Conservation (phyloP, 1,140 invertebrate species). For the Brachionus sp. region DNA sequence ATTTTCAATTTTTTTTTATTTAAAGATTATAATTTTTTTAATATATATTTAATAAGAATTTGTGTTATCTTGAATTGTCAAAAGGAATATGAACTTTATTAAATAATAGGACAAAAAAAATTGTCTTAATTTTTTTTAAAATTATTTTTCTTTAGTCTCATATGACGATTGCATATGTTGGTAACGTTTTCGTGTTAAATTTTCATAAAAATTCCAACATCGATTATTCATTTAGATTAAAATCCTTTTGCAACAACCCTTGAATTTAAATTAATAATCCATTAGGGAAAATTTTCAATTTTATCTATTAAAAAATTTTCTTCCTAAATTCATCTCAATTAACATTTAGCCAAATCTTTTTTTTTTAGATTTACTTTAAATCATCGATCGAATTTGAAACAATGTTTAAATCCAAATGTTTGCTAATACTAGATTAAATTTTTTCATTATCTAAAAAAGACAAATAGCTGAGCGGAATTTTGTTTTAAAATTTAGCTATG, state of each 20-base stretch:
- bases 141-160: background rate
- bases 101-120: background rate
- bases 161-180: background rate
- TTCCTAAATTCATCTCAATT: background rate
- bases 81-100: background rate
- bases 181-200: background rate
- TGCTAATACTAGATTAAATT: background rate
- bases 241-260: background rate
- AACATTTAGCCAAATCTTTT: conserved; percentile 4
- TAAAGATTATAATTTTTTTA: background rate
- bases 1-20: background rate
- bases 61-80: background rate
- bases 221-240: background rate
- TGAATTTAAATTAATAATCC: background rate
- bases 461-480: background rate
- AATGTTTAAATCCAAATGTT: conserved; percentile 10
- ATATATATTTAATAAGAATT: background rate
- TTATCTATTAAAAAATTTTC: background rate
- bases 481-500: background rate
- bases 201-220: background rate
- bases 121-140: background rate
- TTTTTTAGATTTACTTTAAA: conserved; percentile 22
- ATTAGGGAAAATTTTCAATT: background rate
- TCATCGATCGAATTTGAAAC: background rate
- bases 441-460: background rate